Conservation (phyloP, 23 tunicate species). For the Botrylloides violaceus region DNA sequence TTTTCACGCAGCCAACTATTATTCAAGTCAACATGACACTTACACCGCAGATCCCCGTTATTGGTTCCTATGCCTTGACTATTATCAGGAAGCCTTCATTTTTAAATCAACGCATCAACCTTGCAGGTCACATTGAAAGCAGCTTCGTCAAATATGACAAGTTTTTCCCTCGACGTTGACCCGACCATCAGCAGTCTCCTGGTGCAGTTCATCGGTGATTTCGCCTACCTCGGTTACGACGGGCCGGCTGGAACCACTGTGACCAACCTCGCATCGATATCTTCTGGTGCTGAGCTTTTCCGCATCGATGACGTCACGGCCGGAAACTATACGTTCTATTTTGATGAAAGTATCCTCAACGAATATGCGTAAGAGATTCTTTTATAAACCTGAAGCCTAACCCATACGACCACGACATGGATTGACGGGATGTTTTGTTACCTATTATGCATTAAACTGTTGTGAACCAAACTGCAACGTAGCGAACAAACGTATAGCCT, state of each 20-base stretch:
- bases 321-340: conserved; percentile 5
- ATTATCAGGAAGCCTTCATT: neutral
- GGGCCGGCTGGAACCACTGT: neutral
- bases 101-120: too few species aligned
- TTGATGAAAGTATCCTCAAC: neutral
- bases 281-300: neutral
- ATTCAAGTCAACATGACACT: too few species aligned
- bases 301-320: neutral
- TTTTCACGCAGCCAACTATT: too few species aligned
- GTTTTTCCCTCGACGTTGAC: conserved; percentile 19
- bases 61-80: too few species aligned
- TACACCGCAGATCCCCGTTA: too few species aligned
- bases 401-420: neutral
- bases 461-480: neutral
- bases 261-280: neutral
- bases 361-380: neutral
- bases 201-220: conserved; percentile 20
- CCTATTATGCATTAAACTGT: neutral
- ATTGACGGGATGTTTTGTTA: neutral
- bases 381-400: neutral
- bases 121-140: conserved; percentile 13
- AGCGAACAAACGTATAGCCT: too few species aligned
- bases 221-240: neutral
- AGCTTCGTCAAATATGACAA: neutral
- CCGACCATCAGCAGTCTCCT: conserved; percentile 6